Evolutionary conservation across 2,888 invertebrate genomes (phyloP), one percentile per base, ranked within the genome.

Genomic region (Ptilodon capucinus): DNA sequence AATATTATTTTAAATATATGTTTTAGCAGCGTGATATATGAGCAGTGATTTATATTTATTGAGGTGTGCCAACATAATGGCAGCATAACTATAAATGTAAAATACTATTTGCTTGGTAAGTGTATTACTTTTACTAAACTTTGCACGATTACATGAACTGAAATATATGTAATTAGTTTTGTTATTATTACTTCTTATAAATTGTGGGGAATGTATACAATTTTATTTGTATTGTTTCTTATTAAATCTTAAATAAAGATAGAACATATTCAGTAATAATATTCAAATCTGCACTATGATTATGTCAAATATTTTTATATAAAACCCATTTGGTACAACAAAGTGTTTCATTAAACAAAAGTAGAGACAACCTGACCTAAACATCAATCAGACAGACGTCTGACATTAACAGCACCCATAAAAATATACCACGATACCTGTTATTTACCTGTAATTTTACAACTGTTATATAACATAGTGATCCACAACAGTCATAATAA

Each of bases 401-500:
- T 13, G 38, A 21, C 19, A 38, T 38, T 19, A 28, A 38, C 38
- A 13, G 19, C 18, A 21, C 38, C 19, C 38, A 38, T 38, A 38
- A 38, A 38, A 38, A 35, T 35, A 7, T 9, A 19, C 38, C 19
- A 38, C 38, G 19, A 38, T 38, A 38, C 16, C 38, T 38, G 38
- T 38, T 19, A 38, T 38, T 38, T 38, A 13, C 19, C 19, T 14
- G 40, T 25, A 25, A 40, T 40, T 63, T 51, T 60, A 60, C 53
- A 40, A 40, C 40, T 46, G 36, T 51, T 48, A 58, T 54, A 53
- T 56, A 57, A 60, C 53, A 55, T 16, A 14, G 46, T 62, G 57
- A 57, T 60, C 45, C 38, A 48, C 41, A 40, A 40, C 48, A 16
- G 17, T 47, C 42, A 14, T 61, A 57, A 66, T 54, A 49, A 54